phyloP scores from a whole-genome alignment of 2,797 vertebrate genomes.

The Micrastur ruficollis region DNA sequence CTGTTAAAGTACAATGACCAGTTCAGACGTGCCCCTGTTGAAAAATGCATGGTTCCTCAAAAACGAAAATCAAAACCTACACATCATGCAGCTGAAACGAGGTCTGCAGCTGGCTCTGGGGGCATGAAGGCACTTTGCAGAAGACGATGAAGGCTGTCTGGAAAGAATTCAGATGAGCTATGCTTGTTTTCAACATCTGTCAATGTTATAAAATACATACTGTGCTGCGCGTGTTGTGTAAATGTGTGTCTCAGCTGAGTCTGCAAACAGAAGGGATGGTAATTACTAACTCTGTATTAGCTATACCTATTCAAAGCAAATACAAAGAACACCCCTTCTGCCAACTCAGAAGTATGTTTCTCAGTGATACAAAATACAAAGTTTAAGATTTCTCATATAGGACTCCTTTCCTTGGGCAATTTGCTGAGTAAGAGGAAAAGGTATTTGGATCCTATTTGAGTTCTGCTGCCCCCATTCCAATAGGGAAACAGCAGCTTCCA shows the following conservation, averaged over 20 bases:
- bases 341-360: neutral
- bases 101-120: neutral
- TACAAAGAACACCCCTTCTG: neutral
- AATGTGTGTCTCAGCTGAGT: neutral
- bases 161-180: neutral
- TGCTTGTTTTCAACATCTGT: neutral
- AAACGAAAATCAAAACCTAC: neutral
- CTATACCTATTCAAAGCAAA: neutral
- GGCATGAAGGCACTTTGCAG: neutral
- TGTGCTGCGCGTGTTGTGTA: neutral
- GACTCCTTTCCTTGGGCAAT: neutral
- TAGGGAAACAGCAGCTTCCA: neutral
- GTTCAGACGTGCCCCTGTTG: neutral
- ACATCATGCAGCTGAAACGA: fast-evolving
- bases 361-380: neutral
- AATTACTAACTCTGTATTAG: neutral
- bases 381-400: neutral
- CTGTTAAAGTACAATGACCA: neutral
- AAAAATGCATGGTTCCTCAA: neutral
- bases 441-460: neutral
- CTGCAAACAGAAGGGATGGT: neutral
- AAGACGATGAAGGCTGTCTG: neutral
- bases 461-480: neutral
- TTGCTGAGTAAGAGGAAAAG: neutral
- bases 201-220: neutral